Evolutionary conservation across 2,888 invertebrate species (phyloP), one percentile per base, ranked within the genome.

Genomic region (Halocaridina rubra): DNA sequence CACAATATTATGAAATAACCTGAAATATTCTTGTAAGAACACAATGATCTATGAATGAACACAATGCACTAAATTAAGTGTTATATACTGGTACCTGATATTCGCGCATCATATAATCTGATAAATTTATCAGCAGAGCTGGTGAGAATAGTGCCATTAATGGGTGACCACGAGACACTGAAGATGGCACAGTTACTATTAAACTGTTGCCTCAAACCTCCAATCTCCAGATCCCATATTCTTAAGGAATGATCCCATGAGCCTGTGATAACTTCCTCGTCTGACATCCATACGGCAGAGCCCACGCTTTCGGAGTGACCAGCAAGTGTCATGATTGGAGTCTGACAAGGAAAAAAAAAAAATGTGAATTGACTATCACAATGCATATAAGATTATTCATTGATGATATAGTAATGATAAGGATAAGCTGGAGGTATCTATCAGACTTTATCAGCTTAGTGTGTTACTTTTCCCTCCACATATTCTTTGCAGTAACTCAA

Each of bases 221-320:
- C 96, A 72, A 96, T 91, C 90, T 96, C 95, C 67, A 96, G 93
- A 91, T 99, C 98, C 99, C 99, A 99, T 8, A 98, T 91, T 91
- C 96, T 95, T 19, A 99, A 92, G 0, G 98, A 96, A 90, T 99
- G 98, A 92, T 99, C 99, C 97, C 97, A 98, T 0, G 98, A 97
- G 78, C 95, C 94, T 0, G 98, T 97, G 8, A 96, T 93, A 1
- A 98, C 92, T 88, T 95, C 95, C 88, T 94, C 93, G 81, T 93
- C 93, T 89, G 95, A 95, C 89, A 95, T 93, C 98, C 98, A 99
- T 80, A 94, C 93, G 0, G 96, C 93, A 0, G 95, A 94, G 0
- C 96, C 96, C 22, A 99, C 94, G 16, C 95, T 95, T 91, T 99
- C 99, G 87, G 95, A 94, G 90, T 99, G 99, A 0, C 98, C 98